Conservation (phyloP, 1,140 invertebrate genomes). For the Arion vulgaris region DNA sequence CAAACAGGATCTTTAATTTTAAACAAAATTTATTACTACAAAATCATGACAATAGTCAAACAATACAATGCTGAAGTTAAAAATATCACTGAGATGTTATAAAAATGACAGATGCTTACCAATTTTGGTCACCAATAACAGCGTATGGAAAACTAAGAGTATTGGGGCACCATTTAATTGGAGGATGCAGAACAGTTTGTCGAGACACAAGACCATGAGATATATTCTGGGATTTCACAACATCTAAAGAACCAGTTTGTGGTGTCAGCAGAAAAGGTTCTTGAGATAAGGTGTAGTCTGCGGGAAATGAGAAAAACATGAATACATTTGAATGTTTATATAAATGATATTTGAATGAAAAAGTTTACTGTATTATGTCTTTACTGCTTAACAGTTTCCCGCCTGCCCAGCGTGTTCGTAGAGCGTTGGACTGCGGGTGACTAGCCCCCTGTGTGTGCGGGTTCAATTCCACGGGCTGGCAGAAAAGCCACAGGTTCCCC, state of each 20-base stretch:
- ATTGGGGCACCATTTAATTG: conserved; percentile 23
- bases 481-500: too few relatives aligned
- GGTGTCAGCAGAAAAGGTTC: conserved; percentile 5
- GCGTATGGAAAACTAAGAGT: conserved; percentile 30
- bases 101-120: conserved; percentile 16
- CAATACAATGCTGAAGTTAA: not conserved
- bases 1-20: too few relatives aligned
- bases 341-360: too few relatives aligned
- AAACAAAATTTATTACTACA: too few relatives aligned
- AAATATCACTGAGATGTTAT: not conserved
- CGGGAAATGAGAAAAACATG: not conserved
- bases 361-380: too few relatives aligned
- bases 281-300: conserved; percentile 1
- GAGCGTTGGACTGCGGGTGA: too few relatives aligned
- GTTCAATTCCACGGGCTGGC: too few relatives aligned
- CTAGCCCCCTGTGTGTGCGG: too few relatives aligned
- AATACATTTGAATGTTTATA: too few relatives aligned
- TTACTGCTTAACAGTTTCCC: too few relatives aligned
- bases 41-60: not conserved
- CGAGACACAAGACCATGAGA: conserved; percentile 7
- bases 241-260: conserved; percentile 32
- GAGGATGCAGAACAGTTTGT: conserved; percentile 19
- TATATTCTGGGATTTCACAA: conserved; percentile 30
- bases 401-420: too few relatives aligned
- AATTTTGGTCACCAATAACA: conserved; percentile 22